A percentile compares a stretch with the other conserved stretches of the same genome.
Conservation (phyloP, 2,888 invertebrate genomes). For the Phasia obesa region DNA sequence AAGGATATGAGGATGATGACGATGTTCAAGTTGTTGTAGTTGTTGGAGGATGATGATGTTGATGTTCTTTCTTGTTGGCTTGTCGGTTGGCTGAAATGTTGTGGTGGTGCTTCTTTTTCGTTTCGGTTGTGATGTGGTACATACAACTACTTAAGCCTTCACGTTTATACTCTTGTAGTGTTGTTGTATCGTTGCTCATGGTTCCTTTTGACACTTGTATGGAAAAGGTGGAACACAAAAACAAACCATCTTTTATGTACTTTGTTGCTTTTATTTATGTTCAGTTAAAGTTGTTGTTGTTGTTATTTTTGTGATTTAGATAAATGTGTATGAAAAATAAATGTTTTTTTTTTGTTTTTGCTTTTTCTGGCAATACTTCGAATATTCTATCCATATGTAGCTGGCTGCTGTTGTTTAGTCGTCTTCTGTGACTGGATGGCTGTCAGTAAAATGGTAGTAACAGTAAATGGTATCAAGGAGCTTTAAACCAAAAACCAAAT, state of each 20-base stretch:
- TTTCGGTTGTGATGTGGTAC: constrained; percentile 26
- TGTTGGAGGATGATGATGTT: constrained; percentile 42
- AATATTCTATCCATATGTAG: constrained; percentile 10
- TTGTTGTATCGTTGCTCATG: constrained; percentile 56
- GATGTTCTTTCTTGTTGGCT: constrained; percentile 59
- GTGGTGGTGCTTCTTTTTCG: constrained; percentile 4
- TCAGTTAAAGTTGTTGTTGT: constrained; percentile 12
- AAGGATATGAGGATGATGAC: constrained; percentile 59
- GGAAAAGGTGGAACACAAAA: constrained; percentile 14
- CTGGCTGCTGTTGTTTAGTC: constrained; percentile 21
- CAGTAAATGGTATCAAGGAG: constrained; percentile 70
- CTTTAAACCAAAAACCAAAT: constrained; percentile 63
- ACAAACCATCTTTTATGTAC: constrained; percentile 19
- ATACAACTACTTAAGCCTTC: constrained; percentile 57
- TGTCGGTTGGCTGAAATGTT: constrained; percentile 59
- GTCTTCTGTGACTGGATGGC: constrained; percentile 40
- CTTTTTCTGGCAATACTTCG: constrained; percentile 25
- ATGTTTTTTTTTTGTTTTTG: constrained; percentile 19
- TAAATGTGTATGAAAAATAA: constrained; percentile 61
- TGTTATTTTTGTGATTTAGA: constrained; percentile 60
- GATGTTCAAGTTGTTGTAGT: constrained; percentile 44
- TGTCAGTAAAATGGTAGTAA: constrained; percentile 64
- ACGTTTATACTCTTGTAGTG: constrained; percentile 43
- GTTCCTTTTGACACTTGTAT: constrained; percentile 70
- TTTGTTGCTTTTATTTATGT: constrained; percentile 19